Conservation (phyloP, 2,888 invertebrate species). For the Gryllus longicercus region DNA sequence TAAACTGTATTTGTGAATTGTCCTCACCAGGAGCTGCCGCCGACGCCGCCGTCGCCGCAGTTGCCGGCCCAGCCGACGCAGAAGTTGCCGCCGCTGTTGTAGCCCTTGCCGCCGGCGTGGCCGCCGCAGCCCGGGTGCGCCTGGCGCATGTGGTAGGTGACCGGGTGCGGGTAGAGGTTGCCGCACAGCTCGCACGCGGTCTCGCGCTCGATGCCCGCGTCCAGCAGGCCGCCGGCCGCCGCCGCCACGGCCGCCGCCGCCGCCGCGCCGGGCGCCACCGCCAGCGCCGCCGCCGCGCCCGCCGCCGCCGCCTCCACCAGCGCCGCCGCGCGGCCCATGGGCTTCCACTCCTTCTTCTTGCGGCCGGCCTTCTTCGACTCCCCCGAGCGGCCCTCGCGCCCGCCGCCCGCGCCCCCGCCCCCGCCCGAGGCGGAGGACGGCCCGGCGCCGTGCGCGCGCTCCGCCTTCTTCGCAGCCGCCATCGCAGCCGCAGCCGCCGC, state of each 20-base stretch:
- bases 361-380: constrained; percentile 50
- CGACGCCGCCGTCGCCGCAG: constrained; percentile 80
- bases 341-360: constrained; percentile 58
- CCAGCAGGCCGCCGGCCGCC: constrained; percentile 42
- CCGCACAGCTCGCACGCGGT: constrained; percentile 83
- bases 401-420: constrained; percentile 32
- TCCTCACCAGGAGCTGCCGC: constrained; percentile 66
- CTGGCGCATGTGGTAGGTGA: constrained; percentile 88
- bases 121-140: constrained; percentile 88
- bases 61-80: constrained; percentile 85
- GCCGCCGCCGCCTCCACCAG: constrained; percentile 38
- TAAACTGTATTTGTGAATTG: too few relatives aligned
- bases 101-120: constrained; percentile 78
- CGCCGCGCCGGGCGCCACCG: constrained; percentile 36
- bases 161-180: constrained; percentile 68
- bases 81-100: constrained; percentile 86
- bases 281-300: constrained; percentile 42
- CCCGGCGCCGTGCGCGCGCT: constrained; percentile 44
- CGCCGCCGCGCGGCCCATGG: constrained; percentile 36
- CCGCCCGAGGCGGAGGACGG: constrained; percentile 39
- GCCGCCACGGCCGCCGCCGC: constrained; percentile 45
- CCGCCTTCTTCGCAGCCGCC: constrained; percentile 47
- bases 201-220: constrained; percentile 44
- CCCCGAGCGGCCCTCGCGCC: constrained; percentile 50
- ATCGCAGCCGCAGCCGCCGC: constrained; percentile 41